Conservation (phyloP, 1,140 invertebrate genomes). For the Aphaenogaster ashmeadi region DNA sequence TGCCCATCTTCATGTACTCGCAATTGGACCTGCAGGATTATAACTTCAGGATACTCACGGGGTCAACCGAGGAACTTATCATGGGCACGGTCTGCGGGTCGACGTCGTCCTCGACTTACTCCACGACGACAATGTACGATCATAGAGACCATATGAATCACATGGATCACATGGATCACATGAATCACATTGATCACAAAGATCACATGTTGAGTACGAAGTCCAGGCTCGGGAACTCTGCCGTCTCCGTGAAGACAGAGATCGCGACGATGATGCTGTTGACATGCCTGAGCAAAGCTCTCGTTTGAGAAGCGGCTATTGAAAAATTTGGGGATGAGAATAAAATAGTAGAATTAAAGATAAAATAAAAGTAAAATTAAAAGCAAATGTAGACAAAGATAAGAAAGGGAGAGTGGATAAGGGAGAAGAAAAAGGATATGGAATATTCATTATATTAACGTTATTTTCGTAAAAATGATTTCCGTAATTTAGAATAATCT, state of each 20-base stretch:
- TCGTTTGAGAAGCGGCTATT: conserved; percentile 27
- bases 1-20: conserved; percentile 91
- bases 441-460: background rate
- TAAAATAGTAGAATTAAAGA: background rate
- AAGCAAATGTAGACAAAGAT: conserved; percentile 15
- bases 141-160: conserved; percentile 40
- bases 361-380: background rate
- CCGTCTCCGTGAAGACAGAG: background rate
- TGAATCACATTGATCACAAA: background rate
- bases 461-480: conserved; percentile 12
- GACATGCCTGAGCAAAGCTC: background rate
- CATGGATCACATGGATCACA: conserved; percentile 34
- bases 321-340: background rate
- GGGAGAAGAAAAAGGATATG: conserved; percentile 5
- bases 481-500: conserved; percentile 22
- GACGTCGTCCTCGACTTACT: background rate
- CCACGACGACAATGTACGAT: conserved; percentile 42
- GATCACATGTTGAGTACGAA: background rate
- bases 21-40: conserved; percentile 89
- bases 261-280: background rate
- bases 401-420: conserved; percentile 1
- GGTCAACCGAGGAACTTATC: conserved; percentile 90
- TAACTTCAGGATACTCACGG: conserved; percentile 92
- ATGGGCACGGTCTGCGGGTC: conserved; percentile 89
- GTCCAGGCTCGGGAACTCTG: background rate